A percentile compares a stretch with the other conserved stretches of the same genome.
Conservation (phyloP, 1,140 invertebrate species). For the Aphelenchoides fujianensis region DNA sequence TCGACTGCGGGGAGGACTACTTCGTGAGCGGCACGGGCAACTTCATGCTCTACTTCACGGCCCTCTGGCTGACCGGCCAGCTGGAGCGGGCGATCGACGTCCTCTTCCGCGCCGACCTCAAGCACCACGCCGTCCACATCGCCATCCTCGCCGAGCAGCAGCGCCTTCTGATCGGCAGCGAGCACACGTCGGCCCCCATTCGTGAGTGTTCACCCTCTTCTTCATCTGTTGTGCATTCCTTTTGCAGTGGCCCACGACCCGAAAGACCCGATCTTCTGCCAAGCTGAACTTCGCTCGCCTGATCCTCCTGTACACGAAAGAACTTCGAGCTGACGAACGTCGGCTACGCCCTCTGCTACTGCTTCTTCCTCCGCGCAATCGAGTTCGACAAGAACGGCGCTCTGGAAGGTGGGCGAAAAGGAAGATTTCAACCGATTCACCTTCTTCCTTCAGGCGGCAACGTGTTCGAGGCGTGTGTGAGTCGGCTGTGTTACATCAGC, state of each 20-base stretch:
- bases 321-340: constrained; percentile 55
- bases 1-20: constrained; percentile 57
- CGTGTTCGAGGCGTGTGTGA: constrained; percentile 58
- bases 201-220: constrained; percentile 27
- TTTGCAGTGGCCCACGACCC: constrained; percentile 52
- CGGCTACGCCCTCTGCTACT: constrained; percentile 51
- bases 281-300: constrained; percentile 57
- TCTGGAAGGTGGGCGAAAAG: not conserved
- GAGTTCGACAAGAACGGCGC: constrained; percentile 32
- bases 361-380: constrained; percentile 50
- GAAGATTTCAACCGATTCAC: not conserved
- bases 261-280: constrained; percentile 38
- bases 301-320: constrained; percentile 56
- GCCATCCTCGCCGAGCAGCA: constrained; percentile 47
- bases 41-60: constrained; percentile 51
- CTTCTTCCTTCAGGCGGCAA: constrained; percentile 34
- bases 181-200: constrained; percentile 36
- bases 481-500: constrained; percentile 51
- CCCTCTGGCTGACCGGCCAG: constrained; percentile 56
- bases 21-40: constrained; percentile 48
- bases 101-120: constrained; percentile 31
- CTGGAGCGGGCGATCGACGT: constrained; percentile 53
- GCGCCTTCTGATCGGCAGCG: constrained; percentile 31
- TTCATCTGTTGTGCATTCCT: constrained; percentile 11
- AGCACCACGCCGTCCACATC: constrained; percentile 50